Conservation (phyloP, 2,113 vertebrate species). For the Heterocephalus glaber region DNA sequence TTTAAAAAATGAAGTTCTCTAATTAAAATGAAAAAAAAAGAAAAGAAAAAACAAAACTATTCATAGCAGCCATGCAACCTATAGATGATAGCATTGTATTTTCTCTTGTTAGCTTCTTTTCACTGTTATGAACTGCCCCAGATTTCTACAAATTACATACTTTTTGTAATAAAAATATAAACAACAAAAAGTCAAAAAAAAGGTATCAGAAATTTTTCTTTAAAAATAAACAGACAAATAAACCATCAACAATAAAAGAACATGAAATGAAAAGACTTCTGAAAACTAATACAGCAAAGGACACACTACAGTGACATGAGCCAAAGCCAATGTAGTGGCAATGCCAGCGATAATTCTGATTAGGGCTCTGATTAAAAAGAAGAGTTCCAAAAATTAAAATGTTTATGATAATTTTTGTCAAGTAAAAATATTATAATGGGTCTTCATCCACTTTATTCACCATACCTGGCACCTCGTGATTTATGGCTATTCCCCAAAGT, state of each 20-base stretch:
- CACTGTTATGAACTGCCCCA: not conserved
- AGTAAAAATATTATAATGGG: not conserved
- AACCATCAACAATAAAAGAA: not conserved
- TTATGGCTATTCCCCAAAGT: not conserved
- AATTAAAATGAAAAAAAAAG: too few relatives aligned
- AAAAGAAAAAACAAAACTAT: not conserved
- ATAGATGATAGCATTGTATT: not conserved
- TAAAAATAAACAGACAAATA: not conserved
- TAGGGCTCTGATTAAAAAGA: not conserved
- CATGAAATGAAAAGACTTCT: not conserved
- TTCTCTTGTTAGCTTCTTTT: not conserved
- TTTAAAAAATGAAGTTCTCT: too few relatives aligned
- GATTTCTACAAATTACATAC: not conserved
- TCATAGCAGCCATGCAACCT: not conserved
- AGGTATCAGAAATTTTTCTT: not conserved
- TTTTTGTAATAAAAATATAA: slow-evolving; percentile 45
- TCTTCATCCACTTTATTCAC: not conserved
- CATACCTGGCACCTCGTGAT: not conserved
- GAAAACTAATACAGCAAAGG: not conserved
- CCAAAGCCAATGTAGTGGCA: accelerated
- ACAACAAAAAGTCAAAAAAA: slow-evolving; percentile 26
- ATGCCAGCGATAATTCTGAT: not conserved
- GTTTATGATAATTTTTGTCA: not conserved
- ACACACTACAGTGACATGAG: not conserved
- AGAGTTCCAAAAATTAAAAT: not conserved